phyloP scores from a whole-genome alignment of 2,888 invertebrate species.

The Melanchra persicariae region DNA sequence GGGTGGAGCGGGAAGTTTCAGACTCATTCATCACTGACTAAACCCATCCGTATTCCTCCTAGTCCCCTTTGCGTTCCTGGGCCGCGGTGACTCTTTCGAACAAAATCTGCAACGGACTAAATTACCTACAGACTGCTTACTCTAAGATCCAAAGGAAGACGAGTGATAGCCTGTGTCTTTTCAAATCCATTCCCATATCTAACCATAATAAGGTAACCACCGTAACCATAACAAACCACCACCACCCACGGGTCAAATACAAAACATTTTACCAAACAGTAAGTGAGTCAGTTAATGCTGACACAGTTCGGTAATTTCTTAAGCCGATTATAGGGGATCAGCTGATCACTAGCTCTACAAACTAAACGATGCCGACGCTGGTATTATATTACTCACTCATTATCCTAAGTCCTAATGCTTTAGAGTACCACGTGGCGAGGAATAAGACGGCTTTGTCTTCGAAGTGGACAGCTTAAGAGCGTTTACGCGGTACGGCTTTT shows the following conservation, averaged over 20 bases:
- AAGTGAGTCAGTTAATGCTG: conserved; percentile 42
- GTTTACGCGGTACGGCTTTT: too few relatives aligned
- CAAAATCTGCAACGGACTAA: too few relatives aligned
- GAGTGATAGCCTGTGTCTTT: too few relatives aligned
- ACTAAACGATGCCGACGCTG: conserved; percentile 51
- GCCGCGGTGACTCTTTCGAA: too few relatives aligned
- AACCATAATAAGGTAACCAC: neutral
- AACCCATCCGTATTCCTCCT: too few relatives aligned
- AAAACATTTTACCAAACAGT: conserved; percentile 33
- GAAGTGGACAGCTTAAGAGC: too few relatives aligned
- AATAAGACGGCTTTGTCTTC: conserved; percentile 13
- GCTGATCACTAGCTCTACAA: conserved; percentile 54
- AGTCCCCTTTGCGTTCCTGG: too few relatives aligned
- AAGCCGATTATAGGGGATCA: conserved; percentile 61
- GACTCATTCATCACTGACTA: too few relatives aligned
- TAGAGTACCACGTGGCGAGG: conserved; percentile 16
- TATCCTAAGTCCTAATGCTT: conserved; percentile 40
- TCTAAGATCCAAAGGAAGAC: too few relatives aligned
- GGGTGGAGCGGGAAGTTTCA: too few relatives aligned
- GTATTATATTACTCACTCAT: conserved; percentile 46
- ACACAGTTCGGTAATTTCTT: conserved; percentile 49
- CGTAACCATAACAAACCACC: neutral
- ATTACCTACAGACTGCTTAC: too few relatives aligned
- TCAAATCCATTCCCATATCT: neutral
- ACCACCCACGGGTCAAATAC: conserved; percentile 20